These are phyloP conservation scores for Dorcus parallelipipedus DNA, from an alignment of 2,888 invertebrate species.

Conservation along the genomic window DNA sequence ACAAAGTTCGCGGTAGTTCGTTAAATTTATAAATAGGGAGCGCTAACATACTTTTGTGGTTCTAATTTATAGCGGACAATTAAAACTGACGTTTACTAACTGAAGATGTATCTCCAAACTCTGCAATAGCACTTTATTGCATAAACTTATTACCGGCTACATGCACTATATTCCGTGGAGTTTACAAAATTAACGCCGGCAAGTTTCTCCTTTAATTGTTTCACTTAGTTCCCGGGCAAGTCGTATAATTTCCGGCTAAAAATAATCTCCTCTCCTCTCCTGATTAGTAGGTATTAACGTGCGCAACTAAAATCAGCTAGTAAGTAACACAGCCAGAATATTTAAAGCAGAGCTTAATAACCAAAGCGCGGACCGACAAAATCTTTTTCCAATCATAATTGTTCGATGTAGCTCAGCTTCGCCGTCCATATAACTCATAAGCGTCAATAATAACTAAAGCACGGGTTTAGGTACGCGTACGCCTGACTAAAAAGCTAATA, in stretches of 20 bases:
- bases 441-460: too few species aligned
- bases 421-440: too few species aligned
- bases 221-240: conserved; percentile 16
- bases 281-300: conserved; percentile 11
- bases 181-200: conserved; percentile 21
- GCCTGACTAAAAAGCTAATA: too few species aligned
- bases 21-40: conserved; percentile 10
- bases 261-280: background rate
- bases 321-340: too few species aligned
- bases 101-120: conserved; percentile 21
- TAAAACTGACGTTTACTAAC: conserved; percentile 20
- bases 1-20: background rate
- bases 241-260: conserved; percentile 15
- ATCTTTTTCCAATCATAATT: too few species aligned
- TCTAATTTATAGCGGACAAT: conserved; percentile 23
- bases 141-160: conserved; percentile 23
- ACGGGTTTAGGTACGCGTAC: too few species aligned
- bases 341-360: too few species aligned
- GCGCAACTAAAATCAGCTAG: too few species aligned
- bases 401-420: too few species aligned
- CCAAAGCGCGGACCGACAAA: too few species aligned
- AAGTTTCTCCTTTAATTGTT: conserved; percentile 22
- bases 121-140: conserved; percentile 23
- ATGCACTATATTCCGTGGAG: conserved; percentile 20
- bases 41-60: conserved; percentile 13